Evolutionary conservation across 2,113 vertebrate species (phyloP).

Genomic region (Tamias sibiricus): DNA sequence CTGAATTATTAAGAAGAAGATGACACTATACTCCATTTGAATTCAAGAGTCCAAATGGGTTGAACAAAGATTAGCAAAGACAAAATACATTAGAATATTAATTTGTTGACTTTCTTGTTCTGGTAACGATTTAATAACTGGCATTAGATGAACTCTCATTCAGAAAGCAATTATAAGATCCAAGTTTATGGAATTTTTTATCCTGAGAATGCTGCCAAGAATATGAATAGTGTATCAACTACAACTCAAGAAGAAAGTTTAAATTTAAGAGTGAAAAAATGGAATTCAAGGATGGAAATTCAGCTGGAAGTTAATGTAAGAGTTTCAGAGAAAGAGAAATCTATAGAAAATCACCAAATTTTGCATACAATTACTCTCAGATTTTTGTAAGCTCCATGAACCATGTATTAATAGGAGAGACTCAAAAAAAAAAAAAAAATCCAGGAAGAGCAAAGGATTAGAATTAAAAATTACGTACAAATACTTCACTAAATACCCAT

Average conservation of each 20-base stretch:
- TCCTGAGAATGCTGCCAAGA: not conserved
- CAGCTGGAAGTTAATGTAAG: not conserved
- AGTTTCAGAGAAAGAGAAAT: not conserved
- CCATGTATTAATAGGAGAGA: not conserved
- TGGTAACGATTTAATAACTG: not conserved
- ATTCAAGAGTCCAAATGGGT: not conserved
- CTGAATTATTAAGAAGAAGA: constrained; percentile 27
- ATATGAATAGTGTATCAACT: not conserved
- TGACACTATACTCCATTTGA: not conserved
- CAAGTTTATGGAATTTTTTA: not conserved
- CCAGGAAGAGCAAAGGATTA: not conserved
- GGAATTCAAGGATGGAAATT: not conserved
- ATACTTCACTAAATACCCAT: not conserved
- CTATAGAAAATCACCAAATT: not conserved
- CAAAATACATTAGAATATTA: not conserved
- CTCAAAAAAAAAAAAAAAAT: not conserved
- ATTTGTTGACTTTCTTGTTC: not conserved
- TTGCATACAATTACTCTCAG: not conserved
- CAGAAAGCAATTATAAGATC: not conserved
- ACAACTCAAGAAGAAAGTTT: not conserved
- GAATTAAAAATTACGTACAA: not conserved
- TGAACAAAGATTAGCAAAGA: not conserved
- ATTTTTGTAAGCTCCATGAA: not conserved
- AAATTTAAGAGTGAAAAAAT: not conserved
- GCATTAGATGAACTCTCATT: not conserved